A percentile compares a stretch with the other conserved stretches of the same genome.
These are phyloP conservation scores for Andrena chrysosceles DNA, from an alignment of 2,888 invertebrate genomes.

Conservation along the genomic window DNA sequence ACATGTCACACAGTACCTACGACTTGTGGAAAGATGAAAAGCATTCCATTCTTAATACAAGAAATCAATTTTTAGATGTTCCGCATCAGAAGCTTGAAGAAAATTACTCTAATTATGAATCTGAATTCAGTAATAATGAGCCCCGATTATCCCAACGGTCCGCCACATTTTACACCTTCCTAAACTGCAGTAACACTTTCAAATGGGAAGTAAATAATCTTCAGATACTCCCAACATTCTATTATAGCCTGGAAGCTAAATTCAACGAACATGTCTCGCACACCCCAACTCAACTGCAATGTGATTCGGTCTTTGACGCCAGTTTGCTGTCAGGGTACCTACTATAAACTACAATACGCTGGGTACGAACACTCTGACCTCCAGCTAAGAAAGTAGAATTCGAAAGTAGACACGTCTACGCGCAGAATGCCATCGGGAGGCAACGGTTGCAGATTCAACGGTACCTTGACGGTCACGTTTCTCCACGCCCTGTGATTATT, in stretches of 20 bases:
- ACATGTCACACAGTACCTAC: too few species aligned
- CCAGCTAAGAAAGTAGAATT: conserved; percentile 26
- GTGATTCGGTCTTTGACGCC: neutral
- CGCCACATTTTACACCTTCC: too few species aligned
- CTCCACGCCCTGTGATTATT: conserved; percentile 62
- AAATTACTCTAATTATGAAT: too few species aligned
- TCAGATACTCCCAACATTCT: neutral
- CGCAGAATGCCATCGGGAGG: conserved; percentile 11
- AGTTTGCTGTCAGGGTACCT: neutral
- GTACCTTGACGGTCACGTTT: conserved; percentile 56
- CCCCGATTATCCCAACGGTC: too few species aligned
- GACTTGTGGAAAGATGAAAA: too few species aligned
- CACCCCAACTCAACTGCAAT: conserved; percentile 1
- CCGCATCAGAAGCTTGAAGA: too few species aligned
- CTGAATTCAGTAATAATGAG: too few species aligned
- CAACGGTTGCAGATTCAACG: conserved; percentile 48
- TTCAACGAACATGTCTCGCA: neutral
- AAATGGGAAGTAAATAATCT: too few species aligned
- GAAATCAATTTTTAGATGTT: too few species aligned
- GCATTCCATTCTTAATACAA: too few species aligned
- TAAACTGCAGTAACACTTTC: too few species aligned
- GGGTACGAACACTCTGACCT: neutral
- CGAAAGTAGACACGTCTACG: conserved; percentile 18
- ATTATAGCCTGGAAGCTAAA: neutral
- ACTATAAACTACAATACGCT: neutral